Evolutionary conservation across 1,140 invertebrate species (phyloP), one percentile per base, ranked within the genome.

Genomic region (Muscidifurax raptorellus): DNA sequence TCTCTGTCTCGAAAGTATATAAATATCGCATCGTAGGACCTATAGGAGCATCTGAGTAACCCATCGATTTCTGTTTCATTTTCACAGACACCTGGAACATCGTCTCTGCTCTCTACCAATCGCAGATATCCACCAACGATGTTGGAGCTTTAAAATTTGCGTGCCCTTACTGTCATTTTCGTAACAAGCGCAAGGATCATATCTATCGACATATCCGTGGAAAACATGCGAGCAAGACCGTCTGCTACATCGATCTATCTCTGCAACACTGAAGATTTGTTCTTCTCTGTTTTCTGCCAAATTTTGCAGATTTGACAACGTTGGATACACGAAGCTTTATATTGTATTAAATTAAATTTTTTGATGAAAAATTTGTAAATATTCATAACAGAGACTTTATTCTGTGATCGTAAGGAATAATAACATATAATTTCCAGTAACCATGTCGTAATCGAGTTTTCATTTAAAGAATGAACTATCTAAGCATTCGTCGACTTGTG

Each of bases 111-210:
- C 13, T 59, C 1, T 59, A 77, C 18, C 71, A 59, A 4, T 6
- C 7, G 12, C 59, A 22, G 30, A 13, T 71, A n/a, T 71, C n/a
- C n/a, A n/a, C n/a, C 27, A 32, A 82, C 13, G 80, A 82, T 7
- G 72, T 66, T 7, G 72, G 71, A 3, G 27, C 30, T 9, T 12
- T 77, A 7, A 71, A 22, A 69, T 88, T 75, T 44, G 85, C 87
- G 12, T 88, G 87, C 79, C 87, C 88, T 0, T 85, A 88, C 76
- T 88, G 87, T 71, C 82, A 78, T 4, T 87, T 87, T 66, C 85
- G 74, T 5, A 87, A 88, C 66, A 88, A 88, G 72, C 69, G 88
- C 5, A 87, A 88, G 84, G 88, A 88, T 71, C 86, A 87, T 69
- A 83, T 88, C 36, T 88, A 88, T 40, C 82, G 87, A 4, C 87